Percentiles rank a stretch among this genome's conserved stretches.
Evolutionary conservation across 2,113 vertebrate genomes (phyloP).

Genomic region (Corvus moneduloides): DNA sequence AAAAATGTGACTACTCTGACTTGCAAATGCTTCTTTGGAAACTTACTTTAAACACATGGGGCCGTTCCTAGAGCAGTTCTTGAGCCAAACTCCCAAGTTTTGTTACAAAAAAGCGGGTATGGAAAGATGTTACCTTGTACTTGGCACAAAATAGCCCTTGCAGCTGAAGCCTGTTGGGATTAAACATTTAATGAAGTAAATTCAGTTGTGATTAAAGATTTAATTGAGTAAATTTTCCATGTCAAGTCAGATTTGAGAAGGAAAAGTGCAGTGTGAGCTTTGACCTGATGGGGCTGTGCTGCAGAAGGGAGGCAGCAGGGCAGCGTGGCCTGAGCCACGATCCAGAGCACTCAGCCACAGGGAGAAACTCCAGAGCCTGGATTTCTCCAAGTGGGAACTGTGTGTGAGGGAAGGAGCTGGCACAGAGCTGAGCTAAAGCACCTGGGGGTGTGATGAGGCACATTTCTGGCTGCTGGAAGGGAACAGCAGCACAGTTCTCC

Average conservation of each 20-base stretch:
- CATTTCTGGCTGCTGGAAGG: background rate
- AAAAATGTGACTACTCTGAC: conserved; percentile 83
- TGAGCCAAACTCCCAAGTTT: background rate
- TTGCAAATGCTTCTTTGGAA: conserved; percentile 27
- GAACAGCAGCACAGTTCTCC: accelerated
- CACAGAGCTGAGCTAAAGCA: background rate
- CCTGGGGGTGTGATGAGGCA: accelerated
- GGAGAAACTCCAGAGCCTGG: background rate
- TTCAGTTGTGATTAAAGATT: background rate
- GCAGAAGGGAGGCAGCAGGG: background rate
- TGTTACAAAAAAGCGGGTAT: background rate
- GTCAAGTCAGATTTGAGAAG: background rate
- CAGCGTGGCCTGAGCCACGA: background rate
- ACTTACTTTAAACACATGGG: background rate
- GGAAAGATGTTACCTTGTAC: background rate
- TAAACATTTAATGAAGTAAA: background rate
- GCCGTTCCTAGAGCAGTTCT: background rate
- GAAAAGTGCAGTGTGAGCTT: background rate
- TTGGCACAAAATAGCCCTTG: background rate
- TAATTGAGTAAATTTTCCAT: background rate
- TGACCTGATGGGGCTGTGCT: background rate
- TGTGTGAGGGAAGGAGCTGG: too few species aligned
- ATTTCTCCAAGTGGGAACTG: accelerated
- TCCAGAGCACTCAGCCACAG: background rate
- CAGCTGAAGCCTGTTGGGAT: background rate